Evolutionary conservation across 2,113 vertebrate species (phyloP), one percentile per base, ranked within the genome.

Genomic region (Pituophis catenifer): DNA sequence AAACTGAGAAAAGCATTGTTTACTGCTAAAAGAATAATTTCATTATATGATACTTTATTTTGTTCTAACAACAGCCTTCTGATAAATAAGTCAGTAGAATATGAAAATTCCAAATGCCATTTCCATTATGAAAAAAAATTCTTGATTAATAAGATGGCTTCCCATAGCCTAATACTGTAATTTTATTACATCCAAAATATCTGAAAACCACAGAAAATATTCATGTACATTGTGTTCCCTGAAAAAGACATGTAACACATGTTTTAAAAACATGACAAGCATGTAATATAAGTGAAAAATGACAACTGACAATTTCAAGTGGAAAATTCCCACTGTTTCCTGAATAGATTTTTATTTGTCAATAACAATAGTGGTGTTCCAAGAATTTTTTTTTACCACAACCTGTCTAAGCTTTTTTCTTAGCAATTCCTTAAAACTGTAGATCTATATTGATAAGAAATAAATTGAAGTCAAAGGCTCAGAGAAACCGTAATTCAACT

Each of bases 91-190:
- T 23, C 94, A 94, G 95, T 90, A 91, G 96, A 97, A 94, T 96
- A 54, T 65, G 54, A 88, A 38, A 93, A 91, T 92, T 96, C 95
- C 95, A 96, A 94, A 94, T 92, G 93, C 52, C 54, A 92, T 89
- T 96, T 95, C 94, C 94, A 96, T 95, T 95, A 96, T 94, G 93
- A 91, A 96, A 96, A 26, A 94, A 62, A 26, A 58, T 91, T 95
- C 95, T 92, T 92, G 93, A 95, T 93, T n/a, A 89, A 38, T 13
- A 91, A 96, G 94, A 93, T 93, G 86, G 88, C 95, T 95, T 94
- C 23, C 91, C 94, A 48, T 90, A 29, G 91, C 92, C 92, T 95
- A 96, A 97, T 92, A 92, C 57, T 23, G 21, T 58, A 58, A 91
- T 93, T 93, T 90, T 54, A 94, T 94, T 96, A 95, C 75, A 95